Percentiles rank a stretch among this genome's conserved stretches.
Conservation (phyloP, 2,888 invertebrate genomes). For the Leptura quadrifasciata region DNA sequence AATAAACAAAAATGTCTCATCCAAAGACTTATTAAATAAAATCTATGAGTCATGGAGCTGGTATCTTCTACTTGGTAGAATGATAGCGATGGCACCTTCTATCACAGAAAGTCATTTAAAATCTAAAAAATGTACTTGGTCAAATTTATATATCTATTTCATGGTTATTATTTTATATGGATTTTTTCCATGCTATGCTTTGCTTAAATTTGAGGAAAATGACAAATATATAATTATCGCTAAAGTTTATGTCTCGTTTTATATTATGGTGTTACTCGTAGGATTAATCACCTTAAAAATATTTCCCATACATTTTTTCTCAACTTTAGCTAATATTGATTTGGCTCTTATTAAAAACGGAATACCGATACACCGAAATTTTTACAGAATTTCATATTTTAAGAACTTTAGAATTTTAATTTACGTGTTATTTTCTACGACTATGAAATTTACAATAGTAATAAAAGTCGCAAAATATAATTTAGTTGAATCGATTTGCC, state of each 20-base stretch:
- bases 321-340: conserved; percentile 15
- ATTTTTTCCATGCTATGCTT: not conserved
- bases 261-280: not conserved
- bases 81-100: not conserved
- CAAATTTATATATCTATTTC: conserved; percentile 7
- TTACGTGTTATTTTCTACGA: not conserved
- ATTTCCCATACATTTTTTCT: conserved; percentile 7
- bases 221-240: not conserved
- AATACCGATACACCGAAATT: not conserved
- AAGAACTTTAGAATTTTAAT: not conserved
- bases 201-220: not conserved
- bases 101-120: not conserved
- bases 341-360: not conserved
- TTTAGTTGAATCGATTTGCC: not conserved
- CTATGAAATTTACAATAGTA: not conserved
- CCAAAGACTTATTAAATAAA: conserved; percentile 7
- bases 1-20: not conserved
- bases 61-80: not conserved
- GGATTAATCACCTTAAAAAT: conserved; percentile 16
- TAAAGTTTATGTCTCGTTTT: not conserved
- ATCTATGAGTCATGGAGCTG: conserved; percentile 5
- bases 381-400: not conserved
- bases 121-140: not conserved
- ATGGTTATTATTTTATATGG: conserved; percentile 10
- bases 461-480: not conserved